These are phyloP conservation scores for Cetoscarus ocellatus DNA, from an alignment of 2,797 vertebrate species.

Conservation along the genomic window DNA sequence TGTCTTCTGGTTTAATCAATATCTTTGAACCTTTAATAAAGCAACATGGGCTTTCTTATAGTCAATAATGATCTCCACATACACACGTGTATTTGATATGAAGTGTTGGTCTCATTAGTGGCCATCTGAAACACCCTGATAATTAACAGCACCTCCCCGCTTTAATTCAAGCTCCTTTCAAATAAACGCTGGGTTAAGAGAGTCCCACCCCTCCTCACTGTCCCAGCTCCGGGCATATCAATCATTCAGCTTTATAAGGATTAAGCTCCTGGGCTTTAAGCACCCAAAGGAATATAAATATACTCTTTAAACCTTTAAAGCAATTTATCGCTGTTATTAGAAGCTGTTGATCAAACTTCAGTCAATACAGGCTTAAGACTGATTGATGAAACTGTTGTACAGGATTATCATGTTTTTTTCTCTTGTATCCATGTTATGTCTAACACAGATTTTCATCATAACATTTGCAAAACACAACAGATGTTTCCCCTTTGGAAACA, in stretches of 20 bases:
- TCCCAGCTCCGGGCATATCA: slow-evolving; percentile 51
- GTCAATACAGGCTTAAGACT: slow-evolving; percentile 11
- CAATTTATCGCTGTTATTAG: slow-evolving; percentile 31
- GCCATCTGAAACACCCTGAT: slow-evolving; percentile 69
- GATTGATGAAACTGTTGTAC: slow-evolving; percentile 2
- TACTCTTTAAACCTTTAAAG: slow-evolving; percentile 38
- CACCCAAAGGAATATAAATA: slow-evolving; percentile 44
- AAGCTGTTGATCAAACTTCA: slow-evolving; percentile 14
- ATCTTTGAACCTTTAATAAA: slow-evolving; percentile 62
- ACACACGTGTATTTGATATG: slow-evolving; percentile 24
- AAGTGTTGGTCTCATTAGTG: slow-evolving; percentile 43
- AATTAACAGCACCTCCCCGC: slow-evolving; percentile 69
- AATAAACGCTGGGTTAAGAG: slow-evolving; percentile 51
- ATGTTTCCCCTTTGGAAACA: no score
- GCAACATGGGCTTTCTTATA: slow-evolving; percentile 52
- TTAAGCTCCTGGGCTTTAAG: slow-evolving; percentile 43
- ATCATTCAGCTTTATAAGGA: slow-evolving; percentile 67
- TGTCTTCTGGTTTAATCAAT: slow-evolving; percentile 40
- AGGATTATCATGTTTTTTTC: no score
- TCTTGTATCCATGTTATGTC: no score
- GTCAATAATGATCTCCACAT: slow-evolving; percentile 32
- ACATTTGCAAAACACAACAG: no score
- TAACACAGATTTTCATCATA: no score
- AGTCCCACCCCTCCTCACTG: slow-evolving; percentile 24
- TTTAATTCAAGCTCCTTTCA: slow-evolving; percentile 68